Percentiles rank a stretch among this genome's conserved stretches.
These are phyloP conservation scores for Pomatorhinus ruficollis DNA, from an alignment of 2,113 vertebrate genomes.

Conservation along the genomic window DNA sequence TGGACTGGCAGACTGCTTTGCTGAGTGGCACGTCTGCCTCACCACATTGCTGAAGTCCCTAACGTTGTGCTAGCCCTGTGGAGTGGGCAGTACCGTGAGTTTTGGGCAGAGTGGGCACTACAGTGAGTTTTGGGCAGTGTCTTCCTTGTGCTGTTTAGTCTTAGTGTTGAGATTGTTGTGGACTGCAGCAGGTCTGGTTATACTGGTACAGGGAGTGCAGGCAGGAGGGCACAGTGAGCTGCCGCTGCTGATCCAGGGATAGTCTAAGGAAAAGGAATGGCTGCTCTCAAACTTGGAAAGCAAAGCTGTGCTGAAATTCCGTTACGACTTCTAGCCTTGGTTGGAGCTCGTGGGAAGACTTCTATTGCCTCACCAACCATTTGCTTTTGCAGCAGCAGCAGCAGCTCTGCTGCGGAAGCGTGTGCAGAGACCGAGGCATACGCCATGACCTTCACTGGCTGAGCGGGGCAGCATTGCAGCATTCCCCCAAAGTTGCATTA, in stretches of 20 bases:
- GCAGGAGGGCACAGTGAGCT: not conserved
- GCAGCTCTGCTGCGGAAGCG: not conserved
- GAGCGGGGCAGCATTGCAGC: not conserved
- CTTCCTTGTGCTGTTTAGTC: not conserved
- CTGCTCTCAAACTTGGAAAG: not conserved
- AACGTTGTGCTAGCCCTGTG: not conserved
- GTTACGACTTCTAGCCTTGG: not conserved
- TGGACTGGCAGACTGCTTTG: accelerated
- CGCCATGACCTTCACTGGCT: not conserved
- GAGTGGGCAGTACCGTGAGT: not conserved
- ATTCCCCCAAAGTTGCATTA: not conserved
- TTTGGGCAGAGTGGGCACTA: not conserved
- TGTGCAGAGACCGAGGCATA: accelerated
- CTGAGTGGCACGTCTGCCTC: not conserved
- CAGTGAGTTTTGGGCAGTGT: not conserved
- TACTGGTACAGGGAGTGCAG: accelerated
- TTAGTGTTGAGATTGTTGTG: not conserved
- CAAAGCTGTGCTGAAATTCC: not conserved
- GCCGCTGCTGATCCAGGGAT: not conserved
- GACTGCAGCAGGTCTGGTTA: not conserved
- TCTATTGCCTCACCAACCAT: not conserved
- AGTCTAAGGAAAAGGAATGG: not conserved
- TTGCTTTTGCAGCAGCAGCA: not conserved
- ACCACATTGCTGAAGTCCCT: accelerated
- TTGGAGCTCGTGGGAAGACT: not conserved